Conservation (phyloP, 2,888 invertebrate genomes). For the Hanleya hanleyi region DNA sequence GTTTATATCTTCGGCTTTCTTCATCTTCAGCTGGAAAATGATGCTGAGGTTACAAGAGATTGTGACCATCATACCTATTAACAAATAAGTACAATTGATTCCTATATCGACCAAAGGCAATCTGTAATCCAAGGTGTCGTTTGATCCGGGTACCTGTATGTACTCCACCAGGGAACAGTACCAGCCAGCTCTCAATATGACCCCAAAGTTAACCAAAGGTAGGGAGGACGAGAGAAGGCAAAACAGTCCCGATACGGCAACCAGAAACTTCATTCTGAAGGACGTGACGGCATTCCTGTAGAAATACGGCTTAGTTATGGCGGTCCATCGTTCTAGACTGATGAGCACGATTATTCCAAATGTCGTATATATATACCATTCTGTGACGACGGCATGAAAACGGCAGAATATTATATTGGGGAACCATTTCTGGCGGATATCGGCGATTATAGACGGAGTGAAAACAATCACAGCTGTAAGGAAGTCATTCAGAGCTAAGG, state of each 20-base stretch:
- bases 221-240: constrained; percentile 32
- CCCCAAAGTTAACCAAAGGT: constrained; percentile 26
- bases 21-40: constrained; percentile 23
- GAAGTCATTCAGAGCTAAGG: constrained; percentile 35
- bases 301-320: constrained; percentile 29
- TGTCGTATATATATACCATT: constrained; percentile 38
- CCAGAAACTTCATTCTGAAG: constrained; percentile 24
- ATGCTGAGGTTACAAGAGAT: constrained; percentile 28
- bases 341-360: constrained; percentile 37
- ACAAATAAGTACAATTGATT: constrained; percentile 21
- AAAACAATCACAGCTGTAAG: constrained; percentile 32
- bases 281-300: constrained; percentile 26
- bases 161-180: constrained; percentile 25
- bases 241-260: constrained; percentile 20
- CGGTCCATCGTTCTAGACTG: constrained; percentile 35
- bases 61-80: constrained; percentile 19
- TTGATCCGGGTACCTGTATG: background rate
- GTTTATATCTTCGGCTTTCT: constrained; percentile 11
- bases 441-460: constrained; percentile 29
- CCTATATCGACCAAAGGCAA: constrained; percentile 9
- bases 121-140: background rate
- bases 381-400: constrained; percentile 29
- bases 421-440: constrained; percentile 22
- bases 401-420: constrained; percentile 19
- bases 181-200: constrained; percentile 31